Evolutionary conservation across 2,888 invertebrate genomes (phyloP).

Genomic region (Latheticus oryzae): DNA sequence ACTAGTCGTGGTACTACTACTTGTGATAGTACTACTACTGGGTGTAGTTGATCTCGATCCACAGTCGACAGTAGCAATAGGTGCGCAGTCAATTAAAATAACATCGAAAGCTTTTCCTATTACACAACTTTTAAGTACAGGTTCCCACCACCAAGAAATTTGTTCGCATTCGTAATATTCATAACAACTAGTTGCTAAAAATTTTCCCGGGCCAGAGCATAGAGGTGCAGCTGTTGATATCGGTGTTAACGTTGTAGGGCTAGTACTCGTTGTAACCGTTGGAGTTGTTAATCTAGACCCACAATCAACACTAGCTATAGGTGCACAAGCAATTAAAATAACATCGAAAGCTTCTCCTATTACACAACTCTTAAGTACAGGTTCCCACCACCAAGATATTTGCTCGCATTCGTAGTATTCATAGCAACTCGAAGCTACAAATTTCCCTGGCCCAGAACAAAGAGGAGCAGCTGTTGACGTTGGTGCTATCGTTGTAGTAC

Average conservation of each 20-base stretch:
- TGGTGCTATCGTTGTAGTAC: too few relatives aligned
- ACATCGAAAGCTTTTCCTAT: slow-evolving; percentile 14
- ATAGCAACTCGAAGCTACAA: background rate
- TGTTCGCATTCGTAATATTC: slow-evolving; percentile 24
- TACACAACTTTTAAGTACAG: slow-evolving; percentile 1
- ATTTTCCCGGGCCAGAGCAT: slow-evolving; percentile 8
- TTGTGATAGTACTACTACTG: too few relatives aligned
- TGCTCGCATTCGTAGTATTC: slow-evolving; percentile 14
- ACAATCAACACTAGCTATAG: background rate
- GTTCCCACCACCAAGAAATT: slow-evolving; percentile 20
- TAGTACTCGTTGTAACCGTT: too few relatives aligned
- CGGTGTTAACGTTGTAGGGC: background rate
- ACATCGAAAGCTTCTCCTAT: background rate
- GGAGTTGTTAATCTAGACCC: slow-evolving; percentile 5
- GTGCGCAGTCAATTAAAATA: background rate
- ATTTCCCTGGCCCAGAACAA: background rate
- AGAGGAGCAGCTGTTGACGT: too few relatives aligned
- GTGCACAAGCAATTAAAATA: background rate
- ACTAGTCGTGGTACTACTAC: background rate
- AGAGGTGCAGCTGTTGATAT: slow-evolving; percentile 2
- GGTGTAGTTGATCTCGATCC: background rate
- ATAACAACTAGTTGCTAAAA: slow-evolving; percentile 12
- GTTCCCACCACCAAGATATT: slow-evolving; percentile 1
- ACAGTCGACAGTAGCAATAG: slow-evolving; percentile 1
- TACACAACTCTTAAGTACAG: slow-evolving; percentile 1